These are phyloP conservation scores for Laupala kohalensis DNA, from an alignment of 1,140 invertebrate species.

Conservation along the genomic window DNA sequence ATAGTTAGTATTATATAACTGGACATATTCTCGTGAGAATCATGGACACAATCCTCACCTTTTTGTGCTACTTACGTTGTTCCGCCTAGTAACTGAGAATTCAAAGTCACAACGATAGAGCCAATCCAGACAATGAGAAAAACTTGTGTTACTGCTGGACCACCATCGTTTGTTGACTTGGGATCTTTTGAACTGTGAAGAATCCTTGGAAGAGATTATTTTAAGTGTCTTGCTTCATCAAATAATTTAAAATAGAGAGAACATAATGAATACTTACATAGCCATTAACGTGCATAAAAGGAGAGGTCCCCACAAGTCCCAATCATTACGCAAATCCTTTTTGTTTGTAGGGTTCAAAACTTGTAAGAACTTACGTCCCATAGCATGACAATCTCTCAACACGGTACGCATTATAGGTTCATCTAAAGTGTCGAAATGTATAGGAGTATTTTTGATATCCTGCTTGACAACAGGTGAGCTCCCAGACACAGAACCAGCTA, in stretches of 20 bases:
- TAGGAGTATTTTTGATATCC: no score
- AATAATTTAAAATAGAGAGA: no score
- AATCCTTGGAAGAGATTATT: slow-evolving; percentile 40
- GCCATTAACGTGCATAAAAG: slow-evolving; percentile 94
- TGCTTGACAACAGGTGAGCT: background rate
- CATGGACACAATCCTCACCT: background rate
- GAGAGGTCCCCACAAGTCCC: slow-evolving; percentile 98
- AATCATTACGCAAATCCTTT: slow-evolving; percentile 84
- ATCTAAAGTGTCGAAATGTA: background rate
- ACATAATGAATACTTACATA: slow-evolving; percentile 65
- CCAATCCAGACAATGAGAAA: slow-evolving; percentile 99
- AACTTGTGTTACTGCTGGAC: slow-evolving; percentile 94
- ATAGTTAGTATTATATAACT: no score
- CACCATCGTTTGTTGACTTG: slow-evolving; percentile 63
- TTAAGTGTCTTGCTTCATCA: background rate
- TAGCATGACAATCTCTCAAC: slow-evolving; percentile 83
- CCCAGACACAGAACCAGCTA: background rate
- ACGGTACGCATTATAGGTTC: slow-evolving; percentile 32
- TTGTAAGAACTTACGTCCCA: slow-evolving; percentile 87
- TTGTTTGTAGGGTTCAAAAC: slow-evolving; percentile 90
- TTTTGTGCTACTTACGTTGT: slow-evolving; percentile 55
- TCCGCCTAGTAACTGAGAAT: slow-evolving; percentile 85
- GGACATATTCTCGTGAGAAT: no score
- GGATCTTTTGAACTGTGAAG: slow-evolving; percentile 59
- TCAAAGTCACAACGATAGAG: slow-evolving; percentile 88